Conservation (phyloP, 2,888 invertebrate genomes). For the Strigamia maritima region DNA sequence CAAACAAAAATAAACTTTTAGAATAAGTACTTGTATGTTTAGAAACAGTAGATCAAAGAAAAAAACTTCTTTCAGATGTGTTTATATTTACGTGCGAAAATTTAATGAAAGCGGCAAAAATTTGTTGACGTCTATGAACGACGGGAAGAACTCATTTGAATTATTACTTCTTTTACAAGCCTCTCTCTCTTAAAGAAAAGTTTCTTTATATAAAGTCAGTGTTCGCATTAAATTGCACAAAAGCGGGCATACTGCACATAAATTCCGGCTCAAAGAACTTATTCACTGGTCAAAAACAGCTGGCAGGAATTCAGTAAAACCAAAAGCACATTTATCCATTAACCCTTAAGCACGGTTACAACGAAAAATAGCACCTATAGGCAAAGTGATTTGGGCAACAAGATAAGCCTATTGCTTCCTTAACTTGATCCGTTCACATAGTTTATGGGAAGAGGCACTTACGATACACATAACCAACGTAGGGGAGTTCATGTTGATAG, state of each 20-base stretch:
- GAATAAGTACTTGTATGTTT: neutral
- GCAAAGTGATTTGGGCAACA: neutral
- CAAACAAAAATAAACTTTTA: neutral
- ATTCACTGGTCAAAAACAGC: slow-evolving; percentile 34
- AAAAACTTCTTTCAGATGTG: neutral
- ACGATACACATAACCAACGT: slow-evolving; percentile 6
- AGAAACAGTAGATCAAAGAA: neutral
- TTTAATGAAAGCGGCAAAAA: neutral
- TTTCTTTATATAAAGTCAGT: neutral
- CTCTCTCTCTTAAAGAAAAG: neutral
- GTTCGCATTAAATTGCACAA: slow-evolving; percentile 12
- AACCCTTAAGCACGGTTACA: neutral
- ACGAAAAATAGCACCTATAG: slow-evolving; percentile 7
- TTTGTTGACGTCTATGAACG: neutral
- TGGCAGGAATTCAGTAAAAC: slow-evolving; percentile 27
- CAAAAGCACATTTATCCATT: slow-evolving; percentile 28
- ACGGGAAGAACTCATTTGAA: slow-evolving; percentile 1
- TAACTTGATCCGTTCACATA: slow-evolving; percentile 24
- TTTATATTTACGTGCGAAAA: slow-evolving; percentile 3
- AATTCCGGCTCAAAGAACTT: slow-evolving; percentile 31
- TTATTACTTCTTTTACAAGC: slow-evolving; percentile 25
- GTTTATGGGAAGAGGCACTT: slow-evolving; percentile 14
- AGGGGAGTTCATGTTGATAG: neutral
- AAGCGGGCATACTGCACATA: neutral
- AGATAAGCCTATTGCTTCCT: slow-evolving; percentile 32